A percentile compares a stretch with the other conserved stretches of the same genome.
Evolutionary conservation across 2,888 invertebrate genomes (phyloP).

Genomic region (Nymphalis urticae): DNA sequence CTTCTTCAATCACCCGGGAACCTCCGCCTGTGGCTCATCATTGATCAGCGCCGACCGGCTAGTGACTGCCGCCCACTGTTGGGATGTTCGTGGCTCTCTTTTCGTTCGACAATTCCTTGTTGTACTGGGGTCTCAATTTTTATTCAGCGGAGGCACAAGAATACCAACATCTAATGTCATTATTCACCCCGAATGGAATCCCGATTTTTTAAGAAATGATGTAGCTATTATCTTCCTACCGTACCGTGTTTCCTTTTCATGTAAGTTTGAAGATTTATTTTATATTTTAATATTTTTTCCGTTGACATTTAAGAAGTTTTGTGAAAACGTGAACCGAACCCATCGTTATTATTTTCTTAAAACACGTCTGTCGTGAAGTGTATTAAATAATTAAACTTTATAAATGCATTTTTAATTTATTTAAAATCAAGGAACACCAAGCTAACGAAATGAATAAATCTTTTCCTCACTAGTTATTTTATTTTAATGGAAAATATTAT

Average conservation of each 20-base stretch:
- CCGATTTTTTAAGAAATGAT: constrained; percentile 13
- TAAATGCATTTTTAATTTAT: no score
- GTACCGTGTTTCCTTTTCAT: background rate
- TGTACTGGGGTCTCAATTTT: constrained; percentile 24
- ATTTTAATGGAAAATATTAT: background rate
- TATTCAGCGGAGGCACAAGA: constrained; percentile 28
- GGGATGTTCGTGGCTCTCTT: constrained; percentile 10
- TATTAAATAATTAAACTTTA: no score
- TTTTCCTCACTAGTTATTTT: background rate
- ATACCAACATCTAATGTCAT: constrained; percentile 12
- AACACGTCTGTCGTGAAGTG: no score
- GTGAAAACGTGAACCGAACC: no score
- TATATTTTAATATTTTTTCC: no score
- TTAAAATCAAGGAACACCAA: no score
- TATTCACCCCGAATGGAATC: constrained; percentile 19
- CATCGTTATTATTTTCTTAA: no score
- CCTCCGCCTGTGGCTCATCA: constrained; percentile 18
- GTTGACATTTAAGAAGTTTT: background rate
- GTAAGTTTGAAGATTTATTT: constrained; percentile 7
- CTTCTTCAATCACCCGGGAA: constrained; percentile 16
- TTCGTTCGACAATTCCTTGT: constrained; percentile 13
- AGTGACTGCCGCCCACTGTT: constrained; percentile 31
- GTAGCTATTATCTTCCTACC: constrained; percentile 23
- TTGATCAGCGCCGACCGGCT: constrained; percentile 14
- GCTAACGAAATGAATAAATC: no score